A percentile compares a stretch with the other conserved stretches of the same genome.
Conservation (phyloP, 2,113 vertebrate genomes). For the Syrrhaptes paradoxus region DNA sequence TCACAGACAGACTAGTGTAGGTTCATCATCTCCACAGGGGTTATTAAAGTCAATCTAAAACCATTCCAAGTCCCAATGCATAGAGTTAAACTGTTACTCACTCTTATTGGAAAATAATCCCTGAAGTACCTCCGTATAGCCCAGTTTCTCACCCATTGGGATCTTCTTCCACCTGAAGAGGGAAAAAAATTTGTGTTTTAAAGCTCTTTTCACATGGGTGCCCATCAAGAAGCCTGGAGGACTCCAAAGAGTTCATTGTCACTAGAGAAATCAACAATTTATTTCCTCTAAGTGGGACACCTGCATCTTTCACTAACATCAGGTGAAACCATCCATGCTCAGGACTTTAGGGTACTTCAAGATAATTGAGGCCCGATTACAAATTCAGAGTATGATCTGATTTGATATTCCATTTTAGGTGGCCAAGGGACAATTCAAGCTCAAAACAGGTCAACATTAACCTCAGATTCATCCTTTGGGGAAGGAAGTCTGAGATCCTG, state of each 20-base stretch:
- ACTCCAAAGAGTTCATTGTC: neutral
- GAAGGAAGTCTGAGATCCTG: neutral
- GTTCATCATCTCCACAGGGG: neutral
- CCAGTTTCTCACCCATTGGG: constrained; percentile 95
- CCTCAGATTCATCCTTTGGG: neutral
- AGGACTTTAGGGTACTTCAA: neutral
- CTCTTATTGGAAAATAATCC: constrained; percentile 95
- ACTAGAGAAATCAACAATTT: neutral
- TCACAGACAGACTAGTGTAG: neutral
- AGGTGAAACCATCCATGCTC: neutral
- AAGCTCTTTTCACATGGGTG: neutral
- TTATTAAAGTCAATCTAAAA: neutral
- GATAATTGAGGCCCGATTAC: neutral
- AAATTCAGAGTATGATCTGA: neutral
- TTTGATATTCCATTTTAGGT: neutral
- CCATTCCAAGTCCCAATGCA: neutral
- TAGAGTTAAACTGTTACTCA: constrained; percentile 60
- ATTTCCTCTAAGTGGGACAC: neutral
- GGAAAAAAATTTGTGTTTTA: neutral
- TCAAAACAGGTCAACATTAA: neutral
- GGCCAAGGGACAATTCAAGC: neutral
- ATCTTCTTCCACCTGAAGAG: constrained; percentile 89
- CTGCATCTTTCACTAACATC: neutral
- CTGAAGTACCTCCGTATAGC: constrained; percentile 94
- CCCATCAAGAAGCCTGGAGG: neutral